Conservation (phyloP, 2,113 vertebrate genomes). For the Centropristis striata region DNA sequence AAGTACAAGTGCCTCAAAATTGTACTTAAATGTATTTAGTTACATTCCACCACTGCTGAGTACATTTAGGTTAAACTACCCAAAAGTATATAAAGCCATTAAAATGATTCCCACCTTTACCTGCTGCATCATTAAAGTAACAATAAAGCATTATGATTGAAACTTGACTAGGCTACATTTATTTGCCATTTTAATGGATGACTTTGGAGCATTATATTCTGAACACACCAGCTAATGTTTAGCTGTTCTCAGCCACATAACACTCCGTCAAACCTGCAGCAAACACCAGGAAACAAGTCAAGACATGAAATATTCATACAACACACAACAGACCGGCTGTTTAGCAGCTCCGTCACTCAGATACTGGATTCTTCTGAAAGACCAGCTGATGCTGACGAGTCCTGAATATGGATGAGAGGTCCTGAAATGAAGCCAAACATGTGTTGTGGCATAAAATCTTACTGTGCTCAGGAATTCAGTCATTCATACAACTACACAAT, state of each 20-base stretch:
- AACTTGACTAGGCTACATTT: too few relatives aligned
- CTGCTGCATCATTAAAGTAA: too few relatives aligned
- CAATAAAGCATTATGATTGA: too few relatives aligned
- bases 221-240: too few relatives aligned
- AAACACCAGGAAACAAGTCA: slow-evolving; percentile 20
- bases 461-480: slow-evolving; percentile 50
- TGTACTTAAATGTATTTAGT: too few relatives aligned
- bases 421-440: slow-evolving; percentile 11
- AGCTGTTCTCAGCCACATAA: neutral
- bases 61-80: too few relatives aligned
- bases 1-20: too few relatives aligned
- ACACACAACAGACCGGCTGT: slow-evolving; percentile 42
- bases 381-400: slow-evolving; percentile 41
- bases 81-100: too few relatives aligned
- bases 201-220: too few relatives aligned
- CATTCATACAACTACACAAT: slow-evolving; percentile 41
- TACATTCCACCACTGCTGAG: too few relatives aligned
- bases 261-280: neutral
- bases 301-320: slow-evolving; percentile 65
- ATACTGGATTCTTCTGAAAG: slow-evolving; percentile 33
- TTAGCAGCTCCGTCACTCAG: slow-evolving; percentile 23
- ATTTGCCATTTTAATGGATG: too few relatives aligned
- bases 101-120: too few relatives aligned
- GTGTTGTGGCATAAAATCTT: slow-evolving; percentile 50
- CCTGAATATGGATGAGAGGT: slow-evolving; percentile 72